Base-by-base conservation (phyloP, 1,140 invertebrate genomes). In the Parasteatoda tepidariorum region DNA sequence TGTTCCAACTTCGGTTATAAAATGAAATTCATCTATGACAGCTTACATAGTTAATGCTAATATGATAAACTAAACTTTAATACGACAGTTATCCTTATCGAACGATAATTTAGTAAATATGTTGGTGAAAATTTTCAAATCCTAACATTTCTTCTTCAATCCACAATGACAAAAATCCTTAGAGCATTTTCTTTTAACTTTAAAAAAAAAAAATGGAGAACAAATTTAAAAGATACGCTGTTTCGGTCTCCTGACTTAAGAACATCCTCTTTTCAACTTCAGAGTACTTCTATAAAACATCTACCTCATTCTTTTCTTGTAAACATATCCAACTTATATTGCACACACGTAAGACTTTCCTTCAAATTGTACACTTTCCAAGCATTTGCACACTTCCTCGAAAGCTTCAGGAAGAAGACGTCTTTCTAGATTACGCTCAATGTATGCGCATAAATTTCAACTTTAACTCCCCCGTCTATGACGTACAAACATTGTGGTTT, bases 361-460 rank as follows among this genome's bases (percentile, higher is more conserved):
- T 22, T 26, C 31, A 55, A 15, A 26, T 55, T 57, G 28, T 57
- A 38, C 11, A 5, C 61, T 26, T 28, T 15, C 28, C 2, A 59
- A 59, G 33, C 55, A 7, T 24, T 31, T 24, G 26, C 48, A 28
- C 30, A 59, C 11, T 57, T 31, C 57, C n/a, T 33, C 41, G 57
- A n/a, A 41, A 61, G 26, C 24, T 48, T 30, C 31, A 13, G 38
- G 18, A 48, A 48, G 15, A 54, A 76, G 24, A 61, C n/a, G 57
- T 18, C 55, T 18, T 7, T 9, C 61, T 64, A 48, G 38, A 48
- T 76, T 55, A 79, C 55, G 15, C 62, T 26, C 64, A 79, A 68
- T 55, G 18, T 68, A 68, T 79, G 64, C n/a, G 15, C 76, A 79
- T 79, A 68, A 79, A 79, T 79, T 79, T 79, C 13, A 57, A 79